Base-by-base conservation (phyloP, 2,888 invertebrate genomes). In the Leucophora obtusa region DNA sequence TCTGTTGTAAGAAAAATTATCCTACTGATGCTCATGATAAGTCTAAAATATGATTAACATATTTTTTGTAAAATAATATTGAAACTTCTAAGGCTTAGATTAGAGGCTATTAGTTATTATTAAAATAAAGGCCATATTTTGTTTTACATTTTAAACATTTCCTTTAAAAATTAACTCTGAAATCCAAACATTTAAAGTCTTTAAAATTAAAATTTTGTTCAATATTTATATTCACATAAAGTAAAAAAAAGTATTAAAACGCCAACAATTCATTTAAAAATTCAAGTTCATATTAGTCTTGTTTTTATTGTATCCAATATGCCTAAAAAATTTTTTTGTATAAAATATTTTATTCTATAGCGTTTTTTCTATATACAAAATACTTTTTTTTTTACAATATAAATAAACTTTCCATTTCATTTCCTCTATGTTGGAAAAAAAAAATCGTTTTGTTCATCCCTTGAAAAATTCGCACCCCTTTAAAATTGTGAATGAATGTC, bases 351-450 rank as follows among this genome's bases (percentile, higher is more conserved):
- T 56, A 50, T 47, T 47, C n/a, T n/a, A 47, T 47, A 4, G 14
- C 6, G n/a, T n/a, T 47, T 47, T 47, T 47, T 47, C 28, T 28
- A 28, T 28, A 28, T 24, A 62, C 6, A 53, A 21, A 14, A 17
- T 56, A 62, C n/a, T n/a, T n/a, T 54, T 54, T 62, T 50, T 73
- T 47, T 68, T 43, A 43, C 43, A 7, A 51, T 51, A 76, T 43
- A 76, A 69, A 80, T 51, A 76, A 80, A 80, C 71, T 80, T 80
- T 80, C 75, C 75, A 50, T 80, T 80, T 80, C 75, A 72, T 66
- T 75, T 74, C 70, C 53, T 74, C 65, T 69, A 59, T 35, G 35
- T 63, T 8, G 50, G 6, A 65, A 17, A 33, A 56, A 51, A 24
- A 63, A 38, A 28, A 75, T 58, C 43, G 17, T 56, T 28, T 47